Conservation (phyloP, 2,888 invertebrate species). For the Ectemnius lituratus region DNA sequence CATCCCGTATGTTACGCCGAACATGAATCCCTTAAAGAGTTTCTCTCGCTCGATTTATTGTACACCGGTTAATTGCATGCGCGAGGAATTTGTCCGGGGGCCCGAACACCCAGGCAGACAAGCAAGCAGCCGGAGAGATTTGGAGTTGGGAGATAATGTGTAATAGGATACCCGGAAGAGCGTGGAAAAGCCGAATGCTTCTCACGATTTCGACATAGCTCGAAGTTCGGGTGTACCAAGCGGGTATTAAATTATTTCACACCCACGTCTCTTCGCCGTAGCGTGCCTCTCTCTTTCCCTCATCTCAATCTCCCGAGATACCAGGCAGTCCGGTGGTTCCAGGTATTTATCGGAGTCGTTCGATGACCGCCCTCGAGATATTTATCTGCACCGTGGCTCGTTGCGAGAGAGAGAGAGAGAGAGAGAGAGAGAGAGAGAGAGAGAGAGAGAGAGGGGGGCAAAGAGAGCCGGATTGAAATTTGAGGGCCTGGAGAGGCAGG, state of each 20-base stretch:
- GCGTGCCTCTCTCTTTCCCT: background rate
- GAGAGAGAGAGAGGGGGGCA: too few species aligned
- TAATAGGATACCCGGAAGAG: background rate
- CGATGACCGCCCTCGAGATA: constrained; percentile 1
- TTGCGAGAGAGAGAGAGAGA: too few species aligned
- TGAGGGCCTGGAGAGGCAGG: background rate
- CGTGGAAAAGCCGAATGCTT: constrained; percentile 1
- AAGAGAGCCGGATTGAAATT: constrained; percentile 1
- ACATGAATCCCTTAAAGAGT: too few species aligned
- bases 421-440: too few species aligned
- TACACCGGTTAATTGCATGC: too few species aligned
- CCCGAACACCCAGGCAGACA: too few species aligned
- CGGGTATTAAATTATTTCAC: background rate
- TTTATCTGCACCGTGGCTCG: background rate
- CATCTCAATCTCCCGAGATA: background rate
- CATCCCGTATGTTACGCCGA: too few species aligned
- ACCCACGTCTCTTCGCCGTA: background rate
- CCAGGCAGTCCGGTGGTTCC: constrained; percentile 1
- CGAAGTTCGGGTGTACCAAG: background rate
- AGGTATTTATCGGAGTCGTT: constrained; percentile 7
- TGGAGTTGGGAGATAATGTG: background rate
- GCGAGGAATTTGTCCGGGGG: too few species aligned
- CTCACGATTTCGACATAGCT: background rate
- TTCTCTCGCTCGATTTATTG: too few species aligned
- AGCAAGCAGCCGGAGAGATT: too few species aligned